Evolutionary conservation across 2,797 vertebrate species (phyloP).

Genomic region (Steatocranus sp.): DNA sequence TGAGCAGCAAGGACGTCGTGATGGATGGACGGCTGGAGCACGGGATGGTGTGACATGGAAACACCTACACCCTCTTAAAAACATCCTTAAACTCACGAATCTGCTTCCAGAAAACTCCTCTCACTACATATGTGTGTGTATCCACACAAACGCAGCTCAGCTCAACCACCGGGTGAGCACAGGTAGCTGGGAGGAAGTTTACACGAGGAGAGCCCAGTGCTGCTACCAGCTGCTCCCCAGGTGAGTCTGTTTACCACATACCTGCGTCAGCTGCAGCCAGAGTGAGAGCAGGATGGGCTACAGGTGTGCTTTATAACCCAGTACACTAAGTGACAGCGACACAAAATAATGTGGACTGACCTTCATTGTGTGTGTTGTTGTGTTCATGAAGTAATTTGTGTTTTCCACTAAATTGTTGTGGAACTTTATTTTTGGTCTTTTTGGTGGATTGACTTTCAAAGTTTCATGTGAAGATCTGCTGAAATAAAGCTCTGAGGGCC

Average conservation of each 20-base stretch:
- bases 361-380: neutral
- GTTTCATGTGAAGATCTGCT: neutral
- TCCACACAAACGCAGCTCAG: neutral
- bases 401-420: neutral
- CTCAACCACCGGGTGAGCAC: neutral
- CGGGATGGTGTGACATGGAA: neutral
- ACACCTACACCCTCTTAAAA: neutral
- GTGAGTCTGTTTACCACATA: neutral
- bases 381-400: neutral
- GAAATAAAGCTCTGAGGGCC: neutral
- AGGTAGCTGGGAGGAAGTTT: neutral
- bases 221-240: neutral
- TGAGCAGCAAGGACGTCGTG: neutral
- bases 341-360: neutral
- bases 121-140: neutral
- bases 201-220: neutral
- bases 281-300: neutral
- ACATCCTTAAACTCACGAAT: neutral
- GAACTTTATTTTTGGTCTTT: neutral
- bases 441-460: neutral
- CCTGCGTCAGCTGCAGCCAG: neutral
- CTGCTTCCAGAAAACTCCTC: neutral
- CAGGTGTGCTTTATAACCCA: neutral
- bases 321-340: neutral
- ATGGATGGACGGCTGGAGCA: neutral